phyloP scores from a whole-genome alignment of 2,797 vertebrate species.

The Microcaecilia unicolor region DNA sequence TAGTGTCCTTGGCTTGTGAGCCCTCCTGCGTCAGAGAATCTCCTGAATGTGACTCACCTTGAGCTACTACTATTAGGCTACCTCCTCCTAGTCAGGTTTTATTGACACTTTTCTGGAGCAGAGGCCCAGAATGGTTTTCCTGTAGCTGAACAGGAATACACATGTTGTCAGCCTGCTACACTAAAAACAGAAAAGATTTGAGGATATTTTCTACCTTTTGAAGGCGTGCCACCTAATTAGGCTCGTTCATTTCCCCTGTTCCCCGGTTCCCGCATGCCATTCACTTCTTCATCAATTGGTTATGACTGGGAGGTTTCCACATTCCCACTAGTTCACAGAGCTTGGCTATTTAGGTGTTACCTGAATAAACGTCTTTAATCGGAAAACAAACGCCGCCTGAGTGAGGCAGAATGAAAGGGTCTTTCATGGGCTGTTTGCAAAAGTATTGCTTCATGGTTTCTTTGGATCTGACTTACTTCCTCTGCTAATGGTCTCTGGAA shows the following conservation, averaged over 20 bases:
- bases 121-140: no score
- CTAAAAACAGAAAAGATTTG: constrained; percentile 38
- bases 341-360: constrained; percentile 49
- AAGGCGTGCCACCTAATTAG: constrained; percentile 46
- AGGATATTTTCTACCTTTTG: constrained; percentile 45
- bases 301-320: constrained; percentile 54
- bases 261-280: constrained; percentile 33
- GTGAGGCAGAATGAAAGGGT: constrained; percentile 47
- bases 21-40: no score
- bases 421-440: constrained; percentile 52
- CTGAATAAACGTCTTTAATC: constrained; percentile 68
- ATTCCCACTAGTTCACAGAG: constrained; percentile 47
- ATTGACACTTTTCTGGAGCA: no score
- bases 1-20: no score
- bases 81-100: no score
- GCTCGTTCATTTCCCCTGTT: constrained; percentile 47
- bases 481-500: constrained; percentile 58
- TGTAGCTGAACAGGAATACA: no score
- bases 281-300: constrained; percentile 42
- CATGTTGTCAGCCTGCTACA: no score
- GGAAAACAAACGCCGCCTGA: constrained; percentile 61
- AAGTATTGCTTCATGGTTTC: constrained; percentile 32
- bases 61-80: no score
- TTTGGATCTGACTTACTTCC: constrained; percentile 46
- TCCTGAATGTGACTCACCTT: no score